Base-by-base conservation (phyloP, 2,797 vertebrate genomes). In the Eulemur albifrons region DNA sequence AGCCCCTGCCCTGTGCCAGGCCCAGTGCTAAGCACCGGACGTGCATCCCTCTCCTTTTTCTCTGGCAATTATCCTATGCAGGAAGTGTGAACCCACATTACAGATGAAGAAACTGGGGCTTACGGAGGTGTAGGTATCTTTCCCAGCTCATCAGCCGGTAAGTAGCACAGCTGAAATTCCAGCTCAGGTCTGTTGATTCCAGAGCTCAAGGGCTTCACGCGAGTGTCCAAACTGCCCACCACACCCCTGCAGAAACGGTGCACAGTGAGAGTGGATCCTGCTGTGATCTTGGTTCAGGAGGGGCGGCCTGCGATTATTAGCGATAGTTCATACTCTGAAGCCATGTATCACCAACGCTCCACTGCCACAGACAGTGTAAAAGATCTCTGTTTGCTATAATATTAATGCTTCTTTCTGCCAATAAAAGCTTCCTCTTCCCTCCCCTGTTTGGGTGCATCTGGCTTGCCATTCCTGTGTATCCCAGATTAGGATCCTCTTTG, bases 191-290 rank as follows among this genome's bases (percentile, higher is more conserved):
- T 45, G 40, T 50, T 13, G 70, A 69, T 23, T 35, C 45, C 59
- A 82, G 73, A 82, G 69, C 38, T 92, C 30, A 23, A n/a, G 72
- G 48, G 65, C 35, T 67, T 40, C 35, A 0, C 23, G 12, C 2
- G 2, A 0, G 30, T 21, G 72, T 35, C 21, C 80, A 3, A 0
- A 2, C 40, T 13, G 10, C 15, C 48, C 30, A 7, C n/a, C 14
- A 5, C 4, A 8, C 27, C 23, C 45, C 50, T 25, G 10, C 38
- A 94, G 72, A 40, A 76, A 32, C 1, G 7, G 18, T 1, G 40
- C 35, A 23, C 2, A 11, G 23, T 0, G 17, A 50, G 40, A 50
- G 40, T 3, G 25, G 38, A 3, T 54, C 77, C 35, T 25, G 40
- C 52, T 59, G 40, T 6, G 1, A 12, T 70, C 69, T 87, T 7